Evolutionary conservation across 1,140 invertebrate species (phyloP).

Genomic region (Akabosia matsudoensis): DNA sequence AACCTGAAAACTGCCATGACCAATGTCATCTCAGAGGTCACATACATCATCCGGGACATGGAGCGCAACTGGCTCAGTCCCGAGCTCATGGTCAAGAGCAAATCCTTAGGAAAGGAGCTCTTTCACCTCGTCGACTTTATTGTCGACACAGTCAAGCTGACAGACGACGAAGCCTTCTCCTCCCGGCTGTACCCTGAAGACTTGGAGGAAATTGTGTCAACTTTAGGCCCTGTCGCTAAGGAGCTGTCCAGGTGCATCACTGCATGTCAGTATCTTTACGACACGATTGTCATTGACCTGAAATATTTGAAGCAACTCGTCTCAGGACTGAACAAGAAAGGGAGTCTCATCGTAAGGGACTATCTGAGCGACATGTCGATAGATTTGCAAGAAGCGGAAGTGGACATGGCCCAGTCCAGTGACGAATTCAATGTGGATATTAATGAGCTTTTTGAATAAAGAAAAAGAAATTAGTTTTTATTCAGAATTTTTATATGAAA

Average conservation of each 20-base stretch:
- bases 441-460: background rate
- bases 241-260: background rate
- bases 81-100: background rate
- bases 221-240: background rate
- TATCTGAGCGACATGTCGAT: background rate
- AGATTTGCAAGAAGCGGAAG: background rate
- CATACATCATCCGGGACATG: background rate
- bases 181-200: background rate
- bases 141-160: background rate
- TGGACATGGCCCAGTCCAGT: background rate
- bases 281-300: background rate
- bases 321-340: background rate
- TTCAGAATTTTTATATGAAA: background rate
- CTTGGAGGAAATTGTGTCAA: background rate
- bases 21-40: background rate
- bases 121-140: background rate
- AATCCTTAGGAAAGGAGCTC: background rate
- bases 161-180: background rate
- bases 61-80: background rate
- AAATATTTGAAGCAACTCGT: conserved; percentile 6
- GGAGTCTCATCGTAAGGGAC: background rate
- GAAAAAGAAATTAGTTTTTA: background rate
- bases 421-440: background rate
- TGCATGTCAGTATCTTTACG: background rate
- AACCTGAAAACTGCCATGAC: background rate